Base-by-base conservation (phyloP, 2,888 invertebrate species). In the Strigamia crassipes region DNA sequence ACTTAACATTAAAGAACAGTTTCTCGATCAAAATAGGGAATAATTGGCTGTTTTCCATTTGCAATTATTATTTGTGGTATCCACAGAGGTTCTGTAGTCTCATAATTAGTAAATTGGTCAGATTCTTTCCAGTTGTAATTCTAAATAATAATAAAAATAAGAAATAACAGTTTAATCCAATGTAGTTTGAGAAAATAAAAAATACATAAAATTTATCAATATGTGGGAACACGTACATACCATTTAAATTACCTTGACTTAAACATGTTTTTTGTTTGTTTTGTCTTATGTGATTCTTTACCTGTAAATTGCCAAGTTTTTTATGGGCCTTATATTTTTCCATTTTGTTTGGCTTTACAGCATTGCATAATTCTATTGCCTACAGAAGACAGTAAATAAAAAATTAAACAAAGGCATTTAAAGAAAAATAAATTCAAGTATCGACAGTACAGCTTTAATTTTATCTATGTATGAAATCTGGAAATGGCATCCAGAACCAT, bases 401-500 rank as follows among this genome's bases (percentile, higher is more conserved):
- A n/a, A 27, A n/a, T 56, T 56, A 46, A 9, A 46, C 46, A n/a
- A 13, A n/a, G 12, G n/a, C 9, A 9, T 56, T 18, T 18, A 18
- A 18, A 18, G 21, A 56, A 21, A 18, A 56, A 56, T 27, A 27
- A 56, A n/a, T n/a, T n/a, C 1, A 15, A 18, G 9, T 56, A 18
- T n/a, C n/a, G 56, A 56, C n/a, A 18, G 56, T 18, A 56, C 56
- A 21, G 18, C n/a, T 56, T 4, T n/a, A 9, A 56, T 56, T n/a
- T 56, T 56, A 56, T 56, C 56, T 18, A 56, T 18, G 18, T 77
- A 77, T 27, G 9, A 12, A 2, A 56, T 31, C 10, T 56, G 94
- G 87, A 95, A 93, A 80, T 93, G 31, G 38, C 83, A 83, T 6
- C 83, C 84, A 12, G 78, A 46, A 38, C 83, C 84, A 41, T 83